Evolutionary conservation across 2,113 vertebrate genomes (phyloP), one percentile per base, ranked within the genome.

Genomic region (Artemisiospiza belli): DNA sequence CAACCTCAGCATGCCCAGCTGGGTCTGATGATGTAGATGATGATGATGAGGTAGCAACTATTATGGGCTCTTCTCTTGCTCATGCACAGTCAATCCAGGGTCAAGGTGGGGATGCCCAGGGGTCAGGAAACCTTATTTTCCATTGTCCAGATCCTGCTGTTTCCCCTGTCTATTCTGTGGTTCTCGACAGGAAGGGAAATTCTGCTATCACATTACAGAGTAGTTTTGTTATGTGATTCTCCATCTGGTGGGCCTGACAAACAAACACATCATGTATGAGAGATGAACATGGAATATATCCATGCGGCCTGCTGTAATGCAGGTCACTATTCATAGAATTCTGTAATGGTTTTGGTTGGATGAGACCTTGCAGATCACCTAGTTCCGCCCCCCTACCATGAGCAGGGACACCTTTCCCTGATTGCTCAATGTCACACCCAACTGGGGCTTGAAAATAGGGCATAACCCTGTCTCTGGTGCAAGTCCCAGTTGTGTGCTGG

Each of bases 1-100:
- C 2, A 1, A 18, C 37, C 31, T 63, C 3, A 3, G n/a, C 0
- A 0, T 79, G 27, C 24, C n/a, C 52, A 54, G 67, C 16, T 2
- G 2, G 6, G 18, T 54, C 51, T 63, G 43, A 9, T 62, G 39
- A 22, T 4, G 3, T 79, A 27, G 23, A 43, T 73, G 63, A 58
- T 6, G 1, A 16, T 0, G 2, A 72, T 7, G 49, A 9, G 63
- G 23, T 43, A 66, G 37, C 55, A 69, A 16, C 51, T 18, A 9
- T 17, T 18, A 9, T 17, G 31, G 9, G 18, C 44, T 83, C 21
- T 87, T 93, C 64, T 70, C 18, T 31, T 74, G 54, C 15, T 84
- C 7, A 0, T 16, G 18, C 2, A 11, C 21, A n/a, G 33, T 51
- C 1, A 4, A 33, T 14, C 41, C 27, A 62, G 37, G 15, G n/a